phyloP scores from a whole-genome alignment of 2,888 invertebrate species.

The Nipponacmea schrenckii region DNA sequence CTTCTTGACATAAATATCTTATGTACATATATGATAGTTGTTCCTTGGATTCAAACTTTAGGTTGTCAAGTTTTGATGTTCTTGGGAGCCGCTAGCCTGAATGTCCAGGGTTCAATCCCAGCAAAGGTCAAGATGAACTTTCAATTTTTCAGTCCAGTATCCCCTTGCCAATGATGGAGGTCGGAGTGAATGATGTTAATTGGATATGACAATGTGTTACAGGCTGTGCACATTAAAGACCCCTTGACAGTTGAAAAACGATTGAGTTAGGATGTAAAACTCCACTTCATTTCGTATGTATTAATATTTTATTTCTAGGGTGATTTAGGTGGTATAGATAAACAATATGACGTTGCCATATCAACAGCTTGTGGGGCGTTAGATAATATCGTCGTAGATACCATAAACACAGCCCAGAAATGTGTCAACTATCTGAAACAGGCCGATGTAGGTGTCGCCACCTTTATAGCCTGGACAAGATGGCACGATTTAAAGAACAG shows the following conservation, averaged over 20 bases:
- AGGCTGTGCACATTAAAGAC: not conserved
- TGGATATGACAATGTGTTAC: too few species aligned
- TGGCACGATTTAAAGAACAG: constrained; percentile 62
- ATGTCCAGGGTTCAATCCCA: not conserved
- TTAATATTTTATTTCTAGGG: constrained; percentile 74
- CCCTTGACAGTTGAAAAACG: not conserved
- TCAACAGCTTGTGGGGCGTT: constrained; percentile 89
- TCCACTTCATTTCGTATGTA: not conserved
- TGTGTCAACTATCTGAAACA: constrained; percentile 85
- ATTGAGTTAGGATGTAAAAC: not conserved
- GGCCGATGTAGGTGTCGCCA: constrained; percentile 83
- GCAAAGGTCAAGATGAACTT: too few species aligned
- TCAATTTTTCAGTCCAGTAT: too few species aligned
- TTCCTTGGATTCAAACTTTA: too few species aligned
- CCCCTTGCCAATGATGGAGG: not conserved
- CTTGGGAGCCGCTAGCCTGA: not conserved
- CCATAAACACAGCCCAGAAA: constrained; percentile 83
- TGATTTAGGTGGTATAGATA: constrained; percentile 92
- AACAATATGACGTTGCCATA: constrained; percentile 92
- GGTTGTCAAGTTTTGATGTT: too few species aligned
- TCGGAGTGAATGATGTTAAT: not conserved
- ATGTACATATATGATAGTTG: too few species aligned
- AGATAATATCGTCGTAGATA: constrained; percentile 92
- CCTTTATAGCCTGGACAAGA: constrained; percentile 91
- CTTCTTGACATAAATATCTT: too few species aligned